phyloP scores from a whole-genome alignment of 1,140 invertebrate species.

The Zaprionus ghesquierei region DNA sequence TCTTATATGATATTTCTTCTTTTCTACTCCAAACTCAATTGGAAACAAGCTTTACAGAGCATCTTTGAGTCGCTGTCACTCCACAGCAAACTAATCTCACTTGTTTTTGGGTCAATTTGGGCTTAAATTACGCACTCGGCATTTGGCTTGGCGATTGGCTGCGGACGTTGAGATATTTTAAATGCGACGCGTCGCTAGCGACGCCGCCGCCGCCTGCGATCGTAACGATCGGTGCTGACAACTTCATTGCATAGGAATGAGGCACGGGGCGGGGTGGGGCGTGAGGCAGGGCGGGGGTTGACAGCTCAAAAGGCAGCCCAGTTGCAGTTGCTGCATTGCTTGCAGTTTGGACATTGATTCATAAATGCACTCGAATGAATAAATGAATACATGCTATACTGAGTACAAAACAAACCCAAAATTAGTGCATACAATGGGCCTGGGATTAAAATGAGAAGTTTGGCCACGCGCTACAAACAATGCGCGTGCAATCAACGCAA shows the following conservation, averaged over 20 bases:
- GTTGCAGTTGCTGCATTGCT: not conserved
- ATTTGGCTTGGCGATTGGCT: slow-evolving; percentile 63
- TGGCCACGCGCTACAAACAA: slow-evolving; percentile 41
- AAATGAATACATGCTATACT: slow-evolving; percentile 17
- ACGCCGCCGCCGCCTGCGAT: slow-evolving; percentile 10
- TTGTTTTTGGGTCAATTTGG: slow-evolving; percentile 73
- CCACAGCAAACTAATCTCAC: slow-evolving; percentile 5
- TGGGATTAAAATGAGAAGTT: slow-evolving; percentile 66
- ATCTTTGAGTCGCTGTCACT: not conserved
- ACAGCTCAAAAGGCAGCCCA: slow-evolving; percentile 31
- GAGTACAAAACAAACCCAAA: slow-evolving; percentile 57
- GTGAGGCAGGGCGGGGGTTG: slow-evolving; percentile 10
- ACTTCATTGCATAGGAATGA: slow-evolving; percentile 54
- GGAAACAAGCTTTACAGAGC: not conserved
- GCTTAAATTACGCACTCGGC: slow-evolving; percentile 69
- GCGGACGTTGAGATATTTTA: no score
- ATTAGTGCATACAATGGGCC: slow-evolving; percentile 58
- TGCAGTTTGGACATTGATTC: slow-evolving; percentile 28
- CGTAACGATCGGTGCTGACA: slow-evolving; percentile 58
- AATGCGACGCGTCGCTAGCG: no score
- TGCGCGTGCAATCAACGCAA: slow-evolving; percentile 53
- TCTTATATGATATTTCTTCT: no score
- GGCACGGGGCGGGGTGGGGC: not conserved
- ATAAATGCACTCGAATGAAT: slow-evolving; percentile 32
- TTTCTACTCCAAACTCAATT: no score